Base-by-base conservation (phyloP, 2,113 vertebrate genomes). In the Hemibagrus wyckioides region DNA sequence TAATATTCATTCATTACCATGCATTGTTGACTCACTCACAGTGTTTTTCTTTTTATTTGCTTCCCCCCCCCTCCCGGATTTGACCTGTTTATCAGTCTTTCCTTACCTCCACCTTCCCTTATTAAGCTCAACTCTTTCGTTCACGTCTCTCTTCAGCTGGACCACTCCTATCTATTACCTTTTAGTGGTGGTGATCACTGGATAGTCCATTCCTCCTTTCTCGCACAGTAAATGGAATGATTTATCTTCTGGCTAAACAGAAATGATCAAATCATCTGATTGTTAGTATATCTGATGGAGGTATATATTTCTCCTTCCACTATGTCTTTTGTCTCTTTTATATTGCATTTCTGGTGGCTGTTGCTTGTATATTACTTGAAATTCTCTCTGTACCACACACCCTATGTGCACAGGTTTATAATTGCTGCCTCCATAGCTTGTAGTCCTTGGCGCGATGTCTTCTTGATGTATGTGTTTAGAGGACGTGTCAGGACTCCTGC, bases 31-130 rank as follows among this genome's bases (percentile, higher is more conserved):
- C 17, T 54, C 28, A n/a, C 6, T 81, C 56, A 57, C n/a, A 19
- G 14, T 8, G 19, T 57, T 75, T 50, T 87, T 36, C 14, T 17
- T n/a, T 48, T 76, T 48, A 15, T 10, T 44, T 28, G 21, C 8
- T n/a, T 8, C 6, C 36, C 6, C 50, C 39, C 61, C n/a, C 21
- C 41, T 39, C 9, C 23, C 39, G 36, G 2, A 79, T 63, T 65
- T 54, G 71, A 10, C 80, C 25, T 86, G 56, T 88, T 30, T 41
- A 81, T 83, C 50, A 30, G 1, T 87, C 30, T 83, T 63, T 82
- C 6, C n/a, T 52, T 82, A 33, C 36, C 28, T 23, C 25, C 48
- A 7, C n/a, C 17, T 19, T 30, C 4, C 61, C 44, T 59, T 54
- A 63, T 85, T 85, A 79, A 76, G 13, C 41, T 28, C 76, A 30